Base-by-base conservation (phyloP, 2,888 invertebrate genomes). In the Pollenia angustigena region DNA sequence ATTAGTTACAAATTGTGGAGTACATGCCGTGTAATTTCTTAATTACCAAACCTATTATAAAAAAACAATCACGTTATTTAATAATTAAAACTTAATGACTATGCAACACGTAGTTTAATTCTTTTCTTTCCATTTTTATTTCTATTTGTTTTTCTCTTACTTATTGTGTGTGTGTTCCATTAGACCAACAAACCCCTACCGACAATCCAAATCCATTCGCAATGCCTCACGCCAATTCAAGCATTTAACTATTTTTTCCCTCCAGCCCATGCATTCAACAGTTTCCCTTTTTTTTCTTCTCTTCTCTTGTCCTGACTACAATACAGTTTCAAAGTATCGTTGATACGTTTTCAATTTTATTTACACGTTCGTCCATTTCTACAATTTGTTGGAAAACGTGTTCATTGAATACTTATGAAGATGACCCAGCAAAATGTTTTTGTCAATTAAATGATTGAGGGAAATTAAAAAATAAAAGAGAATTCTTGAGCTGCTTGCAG, bases 61-160 rank as follows among this genome's bases (percentile, higher is more conserved):
- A 86, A 82, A 87, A 84, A 87, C 86, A 87, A 81, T 87, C 86
- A 87, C 86, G 86, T 87, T 81, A 84, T 87, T 84, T 68, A 83
- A 84, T 87, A 87, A 87, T 87, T 87, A 87, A 84, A 87, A 87
- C 76, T 68, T 84, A 87, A 87, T 87, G 86, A 87, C 86, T 84
- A 81, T 87, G 86, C 86, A 87, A 87, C 86, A 87, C 86, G 83
- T 87, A 87, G 86, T 84, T 83, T 81, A 68, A 68, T 81, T 23
- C 54, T 64, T 44, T 58, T 68, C 40, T 64, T 68, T 62, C 32
- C 4, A 8, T 76, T 72, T 69, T 58, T 54, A 16, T 72, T 80
- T 74, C n/a, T 32, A 60, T 82, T 71, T 32, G 2, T 23, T 58
- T 74, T 69, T 16, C 32, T 16, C 23, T 68, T 80, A 56, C 48